Conservation (phyloP, 2,113 vertebrate genomes). For the Delphinapterus leucas region DNA sequence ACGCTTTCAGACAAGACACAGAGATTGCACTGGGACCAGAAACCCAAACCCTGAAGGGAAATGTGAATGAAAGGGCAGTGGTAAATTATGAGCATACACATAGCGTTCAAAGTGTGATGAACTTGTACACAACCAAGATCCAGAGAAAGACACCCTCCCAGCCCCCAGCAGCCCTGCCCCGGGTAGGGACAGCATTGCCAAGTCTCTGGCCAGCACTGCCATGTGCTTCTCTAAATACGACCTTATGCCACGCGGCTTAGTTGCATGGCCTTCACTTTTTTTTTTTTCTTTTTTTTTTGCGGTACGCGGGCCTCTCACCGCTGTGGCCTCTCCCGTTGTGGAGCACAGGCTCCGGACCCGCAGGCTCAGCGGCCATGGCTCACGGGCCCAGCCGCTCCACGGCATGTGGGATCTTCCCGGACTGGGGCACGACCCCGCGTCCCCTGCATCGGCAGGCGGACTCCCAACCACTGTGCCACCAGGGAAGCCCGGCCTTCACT, state of each 20-base stretch:
- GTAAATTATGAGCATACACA: fast-evolving
- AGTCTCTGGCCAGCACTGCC: fast-evolving
- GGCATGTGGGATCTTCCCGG: no score
- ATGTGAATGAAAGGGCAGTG: fast-evolving
- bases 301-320: no score
- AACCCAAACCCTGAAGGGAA: not conserved
- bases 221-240: fast-evolving
- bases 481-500: not conserved
- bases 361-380: no score
- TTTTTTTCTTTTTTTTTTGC: no score
- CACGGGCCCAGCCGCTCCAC: no score
- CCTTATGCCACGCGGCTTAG: fast-evolving
- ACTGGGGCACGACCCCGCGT: no score
- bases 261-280: not conserved
- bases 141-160: fast-evolving
- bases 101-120: no score
- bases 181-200: fast-evolving
- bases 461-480: no score
- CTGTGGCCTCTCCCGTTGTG: no score
- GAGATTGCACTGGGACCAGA: not conserved
- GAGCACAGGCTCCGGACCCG: no score
- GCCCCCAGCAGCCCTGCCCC: fast-evolving
- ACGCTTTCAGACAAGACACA: fast-evolving
- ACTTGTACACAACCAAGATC: fast-evolving
- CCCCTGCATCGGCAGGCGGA: no score